Percentiles rank a stretch among this genome's conserved stretches.
Evolutionary conservation across 2,113 vertebrate genomes (phyloP).

Genomic region (Equus quagga): DNA sequence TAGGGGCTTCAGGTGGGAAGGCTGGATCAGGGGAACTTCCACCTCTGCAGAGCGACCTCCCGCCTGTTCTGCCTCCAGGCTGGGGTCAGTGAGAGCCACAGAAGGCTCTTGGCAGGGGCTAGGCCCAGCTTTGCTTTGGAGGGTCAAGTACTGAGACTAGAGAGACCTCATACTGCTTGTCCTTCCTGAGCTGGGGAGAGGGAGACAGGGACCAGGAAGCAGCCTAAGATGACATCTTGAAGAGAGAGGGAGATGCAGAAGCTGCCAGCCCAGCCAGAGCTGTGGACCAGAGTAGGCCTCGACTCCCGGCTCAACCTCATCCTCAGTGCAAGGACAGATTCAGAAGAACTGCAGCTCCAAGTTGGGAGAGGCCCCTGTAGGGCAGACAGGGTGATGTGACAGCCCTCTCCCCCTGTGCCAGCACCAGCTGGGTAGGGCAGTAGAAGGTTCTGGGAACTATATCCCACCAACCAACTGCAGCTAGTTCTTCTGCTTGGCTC

Average conservation of each 20-base stretch:
- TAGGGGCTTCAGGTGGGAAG: not conserved
- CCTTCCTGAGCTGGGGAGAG: not conserved
- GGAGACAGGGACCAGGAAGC: not conserved
- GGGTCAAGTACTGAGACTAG: not conserved
- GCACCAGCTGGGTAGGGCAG: not conserved
- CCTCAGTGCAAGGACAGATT: not conserved
- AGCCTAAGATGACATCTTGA: not conserved
- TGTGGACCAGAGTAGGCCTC: not conserved
- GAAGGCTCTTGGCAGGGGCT: not conserved
- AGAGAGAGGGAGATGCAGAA: not conserved
- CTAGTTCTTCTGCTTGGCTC: not conserved
- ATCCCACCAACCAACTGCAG: not conserved
- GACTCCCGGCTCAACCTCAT: not conserved
- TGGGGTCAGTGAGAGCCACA: not conserved
- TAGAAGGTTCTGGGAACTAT: not conserved
- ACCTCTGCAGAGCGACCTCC: not conserved
- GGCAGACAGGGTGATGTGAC: not conserved
- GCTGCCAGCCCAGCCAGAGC: not conserved
- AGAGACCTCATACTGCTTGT: not conserved
- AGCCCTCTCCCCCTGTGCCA: not conserved
- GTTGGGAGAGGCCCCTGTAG: not conserved
- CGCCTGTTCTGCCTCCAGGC: not conserved
- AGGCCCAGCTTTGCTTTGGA: not conserved
- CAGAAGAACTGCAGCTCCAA: not conserved
- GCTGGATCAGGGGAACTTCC: not conserved